Evolutionary conservation across 2,113 vertebrate species (phyloP), one percentile per base, ranked within the genome.

Genomic region (Smithornis capensis): DNA sequence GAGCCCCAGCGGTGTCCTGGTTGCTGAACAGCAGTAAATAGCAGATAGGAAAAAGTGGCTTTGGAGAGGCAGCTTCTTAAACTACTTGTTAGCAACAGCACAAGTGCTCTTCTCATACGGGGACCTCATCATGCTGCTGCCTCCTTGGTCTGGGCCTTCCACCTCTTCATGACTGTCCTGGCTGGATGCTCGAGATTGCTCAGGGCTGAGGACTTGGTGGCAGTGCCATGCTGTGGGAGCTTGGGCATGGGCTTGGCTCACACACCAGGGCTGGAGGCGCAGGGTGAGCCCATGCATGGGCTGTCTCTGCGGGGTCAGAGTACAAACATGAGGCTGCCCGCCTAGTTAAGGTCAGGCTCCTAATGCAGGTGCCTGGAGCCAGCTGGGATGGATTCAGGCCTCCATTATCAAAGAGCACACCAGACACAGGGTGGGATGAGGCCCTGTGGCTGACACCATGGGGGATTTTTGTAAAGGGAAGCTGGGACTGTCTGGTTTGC

Each of bases 81-180:
- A 63, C 12, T 38, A 52, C 25, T n/a, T 33, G 40, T 25, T 11
- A 65, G 84, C 19, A 57, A 27, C 19, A 75, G 44, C 22, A 33
- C 0, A 16, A 75, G 16, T 0, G 0, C 37, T 89, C 14, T 37
- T 18, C 44, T 35, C 14, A 3, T 6, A 38, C 0, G 6, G 49
- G 29, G n/a, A 42, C 19, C 8, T 37, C 6, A 5, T 23, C n/a
- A 35, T 53, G 33, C 42, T 78, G 33, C 33, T 82, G 18, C 22
- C 56, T 3, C 15, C 21, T 68, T 47, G 25, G 19, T 45, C 38
- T 25, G 37, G 69, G n/a, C 55, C 53, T 35, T 9, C 15, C 9
- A 9, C 11, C 40, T 83, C 24, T 64, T 67, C 6, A 1, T 0
- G 3, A 12, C 31, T 90, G 47, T 35, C 40, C 14, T 31, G 40